Evolutionary conservation across 1,140 invertebrate species (phyloP).

Genomic region (Ceratitis capitata): DNA sequence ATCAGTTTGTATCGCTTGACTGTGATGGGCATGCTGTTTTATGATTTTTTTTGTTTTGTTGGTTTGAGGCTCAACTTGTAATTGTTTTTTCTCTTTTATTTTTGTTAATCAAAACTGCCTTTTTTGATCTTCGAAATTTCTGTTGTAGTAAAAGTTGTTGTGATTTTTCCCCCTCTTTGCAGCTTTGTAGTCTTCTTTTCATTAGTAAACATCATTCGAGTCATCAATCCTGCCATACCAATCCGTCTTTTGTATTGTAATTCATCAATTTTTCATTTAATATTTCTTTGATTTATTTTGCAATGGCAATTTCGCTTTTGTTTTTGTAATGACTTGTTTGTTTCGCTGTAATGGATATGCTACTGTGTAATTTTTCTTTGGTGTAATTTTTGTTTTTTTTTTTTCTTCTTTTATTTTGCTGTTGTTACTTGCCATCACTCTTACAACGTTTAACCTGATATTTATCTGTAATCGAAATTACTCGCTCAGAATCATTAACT

Average conservation of each 20-base stretch:
- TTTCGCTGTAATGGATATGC: background rate
- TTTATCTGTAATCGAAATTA: background rate
- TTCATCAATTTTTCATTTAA: conserved; percentile 19
- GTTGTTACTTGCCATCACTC: background rate
- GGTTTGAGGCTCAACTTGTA: background rate
- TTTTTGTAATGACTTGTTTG: background rate
- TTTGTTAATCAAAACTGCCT: background rate
- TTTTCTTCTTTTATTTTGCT: background rate
- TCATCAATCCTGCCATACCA: conserved; percentile 8
- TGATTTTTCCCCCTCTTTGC: background rate
- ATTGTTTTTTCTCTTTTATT: background rate
- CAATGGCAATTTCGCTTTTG: background rate
- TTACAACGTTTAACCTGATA: background rate
- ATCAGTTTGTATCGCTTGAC: background rate
- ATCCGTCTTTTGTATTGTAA: background rate
- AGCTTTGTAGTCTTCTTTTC: background rate
- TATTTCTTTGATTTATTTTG: conserved; percentile 37
- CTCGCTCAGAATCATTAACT: background rate
- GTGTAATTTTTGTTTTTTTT: background rate
- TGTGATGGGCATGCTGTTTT: background rate
- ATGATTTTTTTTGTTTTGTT: background rate
- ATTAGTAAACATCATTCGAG: background rate
- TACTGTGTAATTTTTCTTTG: background rate
- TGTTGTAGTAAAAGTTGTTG: no score
- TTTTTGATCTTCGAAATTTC: background rate